Base-by-base conservation (phyloP, 1,140 invertebrate genomes). In the Calycopis cecrops region DNA sequence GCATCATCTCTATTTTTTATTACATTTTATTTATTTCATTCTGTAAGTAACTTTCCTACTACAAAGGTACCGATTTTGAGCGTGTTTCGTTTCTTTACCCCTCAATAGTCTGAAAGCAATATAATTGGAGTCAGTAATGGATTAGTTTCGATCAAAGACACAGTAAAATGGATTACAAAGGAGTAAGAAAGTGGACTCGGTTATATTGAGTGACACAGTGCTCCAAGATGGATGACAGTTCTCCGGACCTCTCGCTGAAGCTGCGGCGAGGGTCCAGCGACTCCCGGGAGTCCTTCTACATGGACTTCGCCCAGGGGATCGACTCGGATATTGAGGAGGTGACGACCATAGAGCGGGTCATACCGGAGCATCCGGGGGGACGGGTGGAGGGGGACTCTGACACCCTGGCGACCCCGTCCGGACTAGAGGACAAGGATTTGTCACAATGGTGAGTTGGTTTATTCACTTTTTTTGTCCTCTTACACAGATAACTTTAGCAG, bases 291-390 rank as follows among this genome's bases (percentile, higher is more conserved):
- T 95, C 93, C 33, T 95, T 95, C 77, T 96, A 95, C 74, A 95
- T 95, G 94, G 94, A 95, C 82, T 95, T 96, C 71, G 94, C 94
- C 65, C 90, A 93, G 88, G 94, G 94, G 18, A 95, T 96, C 70
- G 94, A 96, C 79, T 95, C 94, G 16, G 94, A 96, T 73, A 96
- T 96, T 68, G 94, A 96, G 75, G 94, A 95, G 81, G 93, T 95
- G 67, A 92, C 92, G 48, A 92, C 90, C 37, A 91, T 90, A 42
- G 87, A 89, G 56, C 72, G 86, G 47, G 73, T 81, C 52, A 85
- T 85, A 18, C 82, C 80, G 40, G 82, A 85, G 55, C 88, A 90
- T 53, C 86, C 88, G 40, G 80, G 75, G 4, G 84, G 78, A 4
- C 75, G 81, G 16, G 70, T 84, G 8, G 89, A 88, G 53, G 85